Evolutionary conservation across 2,113 vertebrate genomes (phyloP), one percentile per base, ranked within the genome.

Genomic region (Saccopteryx leptura): DNA sequence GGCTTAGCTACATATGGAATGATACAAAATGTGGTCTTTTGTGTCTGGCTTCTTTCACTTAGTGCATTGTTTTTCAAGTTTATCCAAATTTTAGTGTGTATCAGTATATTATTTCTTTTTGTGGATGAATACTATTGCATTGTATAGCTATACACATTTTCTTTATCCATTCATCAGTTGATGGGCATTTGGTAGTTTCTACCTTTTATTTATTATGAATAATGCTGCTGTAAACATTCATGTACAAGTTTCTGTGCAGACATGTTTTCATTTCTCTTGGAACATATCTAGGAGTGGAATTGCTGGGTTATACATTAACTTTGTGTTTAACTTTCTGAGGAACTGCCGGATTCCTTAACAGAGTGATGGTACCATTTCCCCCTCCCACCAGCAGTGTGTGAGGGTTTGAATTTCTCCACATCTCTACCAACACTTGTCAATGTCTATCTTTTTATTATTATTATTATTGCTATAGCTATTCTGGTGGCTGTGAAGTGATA

Each of bases 151-250:
- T 83, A 71, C 66, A 61, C 18, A 86, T 83, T 74, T 93, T 54
- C 8, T 78, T 79, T 82, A 80, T 79, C 33, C 15, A 18, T 87
- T 74, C 31, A 84, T 89, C 33, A 92, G 13, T 92, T 95, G 33
- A 63, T 90, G 48, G 46, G 10, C 56, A 85, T 61, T 84, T 91
- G 60, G 9, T 86, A 66, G 52, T 76, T 96, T 92, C n/a, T 28
- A 52, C 15, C 31, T 92, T 96, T 94, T 85, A 50, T n/a, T 91
- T 95, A 28, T 93, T 93, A 33, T 74, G 52, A 94, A 91, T 85
- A 96, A 80, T n/a, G 19, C 17, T 85, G 21, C 26, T 60, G 5
- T 90, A 78, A 69, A 85, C 46, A 69, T 84, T 94, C 8, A 1
- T 61, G 31, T 81, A 46, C 31, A 91, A 17, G 21, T 95, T 84